Evolutionary conservation across 2,113 vertebrate genomes (phyloP).

Genomic region (Albula glossodonta): DNA sequence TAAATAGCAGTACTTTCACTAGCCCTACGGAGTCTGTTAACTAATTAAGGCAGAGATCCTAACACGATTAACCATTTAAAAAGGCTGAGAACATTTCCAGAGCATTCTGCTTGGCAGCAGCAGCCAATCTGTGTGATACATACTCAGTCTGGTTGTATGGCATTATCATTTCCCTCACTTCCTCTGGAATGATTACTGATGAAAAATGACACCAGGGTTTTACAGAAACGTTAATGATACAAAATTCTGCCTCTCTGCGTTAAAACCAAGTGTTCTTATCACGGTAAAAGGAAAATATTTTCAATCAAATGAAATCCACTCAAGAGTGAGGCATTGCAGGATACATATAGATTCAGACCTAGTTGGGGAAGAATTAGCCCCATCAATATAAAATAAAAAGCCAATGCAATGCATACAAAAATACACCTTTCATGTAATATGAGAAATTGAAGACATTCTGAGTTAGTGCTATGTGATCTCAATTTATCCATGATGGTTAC

Average conservation of each 20-base stretch:
- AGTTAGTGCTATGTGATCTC: slow-evolving; percentile 24
- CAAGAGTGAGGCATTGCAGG: background rate
- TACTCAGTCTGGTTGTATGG: slow-evolving; percentile 56
- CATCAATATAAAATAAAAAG: slow-evolving; percentile 9
- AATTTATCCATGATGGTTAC: slow-evolving; percentile 53
- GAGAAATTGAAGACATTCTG: slow-evolving; percentile 10
- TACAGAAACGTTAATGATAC: background rate
- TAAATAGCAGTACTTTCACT: slow-evolving; percentile 74
- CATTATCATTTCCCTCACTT: slow-evolving; percentile 60
- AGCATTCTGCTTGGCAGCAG: slow-evolving; percentile 64
- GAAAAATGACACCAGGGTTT: background rate
- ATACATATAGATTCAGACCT: background rate
- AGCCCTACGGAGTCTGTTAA: slow-evolving; percentile 75
- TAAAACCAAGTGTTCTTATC: background rate
- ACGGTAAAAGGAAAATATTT: background rate
- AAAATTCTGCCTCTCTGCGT: background rate
- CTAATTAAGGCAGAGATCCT: slow-evolving; percentile 77
- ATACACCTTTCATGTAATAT: slow-evolving; percentile 9
- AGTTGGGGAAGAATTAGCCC: background rate
- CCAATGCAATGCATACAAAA: background rate
- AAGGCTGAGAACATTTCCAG: slow-evolving; percentile 64
- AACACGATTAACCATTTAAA: slow-evolving; percentile 74
- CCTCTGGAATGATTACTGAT: slow-evolving; percentile 24
- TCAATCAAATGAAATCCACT: background rate
- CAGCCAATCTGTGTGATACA: slow-evolving; percentile 63